phyloP scores from a whole-genome alignment of 2,113 vertebrate species.

The Morone saxatilis region DNA sequence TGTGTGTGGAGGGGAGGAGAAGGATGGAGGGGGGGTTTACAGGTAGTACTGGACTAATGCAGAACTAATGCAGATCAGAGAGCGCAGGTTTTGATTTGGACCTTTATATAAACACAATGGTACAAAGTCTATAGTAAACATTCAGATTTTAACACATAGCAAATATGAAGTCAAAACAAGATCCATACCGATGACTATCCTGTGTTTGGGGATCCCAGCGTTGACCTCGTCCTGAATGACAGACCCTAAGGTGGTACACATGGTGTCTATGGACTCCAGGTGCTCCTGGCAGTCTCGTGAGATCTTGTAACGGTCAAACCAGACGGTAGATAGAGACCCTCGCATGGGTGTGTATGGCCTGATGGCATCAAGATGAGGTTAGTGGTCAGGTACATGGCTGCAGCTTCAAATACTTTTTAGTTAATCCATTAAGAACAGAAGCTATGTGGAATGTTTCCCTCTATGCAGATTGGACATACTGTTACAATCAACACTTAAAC shows the following conservation, averaged over 20 bases:
- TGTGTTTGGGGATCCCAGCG: constrained; percentile 86
- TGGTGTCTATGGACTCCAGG: constrained; percentile 88
- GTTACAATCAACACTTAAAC: no score
- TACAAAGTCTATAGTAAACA: no score
- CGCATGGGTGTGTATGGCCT: constrained; percentile 92
- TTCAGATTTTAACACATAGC: no score
- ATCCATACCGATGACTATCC: constrained; percentile 88
- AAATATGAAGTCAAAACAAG: no score
- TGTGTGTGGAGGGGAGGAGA: constrained; percentile 29
- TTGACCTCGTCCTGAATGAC: constrained; percentile 88
- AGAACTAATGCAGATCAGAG: no score
- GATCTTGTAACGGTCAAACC: constrained; percentile 94
- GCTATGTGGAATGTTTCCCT: background rate
- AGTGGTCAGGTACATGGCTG: background rate
- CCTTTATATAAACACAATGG: no score
- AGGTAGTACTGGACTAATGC: no score
- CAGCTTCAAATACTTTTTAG: background rate
- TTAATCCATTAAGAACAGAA: background rate
- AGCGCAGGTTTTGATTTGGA: no score
- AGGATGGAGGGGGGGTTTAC: background rate
- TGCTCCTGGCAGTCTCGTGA: constrained; percentile 89
- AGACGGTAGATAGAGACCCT: constrained; percentile 87
- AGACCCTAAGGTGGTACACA: constrained; percentile 84
- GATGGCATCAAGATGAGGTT: constrained; percentile 15
- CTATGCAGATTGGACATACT: no score